Base-by-base conservation (phyloP, 1,140 invertebrate genomes). In the Phthorimaea operculella region DNA sequence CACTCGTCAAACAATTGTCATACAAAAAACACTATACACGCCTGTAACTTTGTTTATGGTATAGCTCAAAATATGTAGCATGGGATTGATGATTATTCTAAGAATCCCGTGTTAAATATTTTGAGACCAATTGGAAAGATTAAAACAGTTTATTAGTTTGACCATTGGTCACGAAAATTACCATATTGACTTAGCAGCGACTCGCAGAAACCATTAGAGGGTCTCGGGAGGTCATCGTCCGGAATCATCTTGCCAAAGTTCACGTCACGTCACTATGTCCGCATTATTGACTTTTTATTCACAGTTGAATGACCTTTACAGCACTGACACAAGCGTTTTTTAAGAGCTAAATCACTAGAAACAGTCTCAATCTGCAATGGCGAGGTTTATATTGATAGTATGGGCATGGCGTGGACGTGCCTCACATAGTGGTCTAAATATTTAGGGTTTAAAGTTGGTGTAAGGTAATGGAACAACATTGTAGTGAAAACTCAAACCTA, bases 161-260 rank as follows among this genome's bases (percentile, higher is more conserved):
- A 28, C 21, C 2, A 28, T 6, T 28, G 21, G 2, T 28, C 6
- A 28, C 21, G 6, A 2, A 28, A 52, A 66, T 76, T 79, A 79
- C 76, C 76, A 69, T 76, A 79, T 67, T 70, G 72, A 55, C 58
- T 70, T 15, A 79, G 59, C 15, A 79, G 64, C 7, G 58, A 33
- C 47, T 55, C 55, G 52, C 76, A 79, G 28, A 55, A 36, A 12
- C 28, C 16, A 33, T 15, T 21, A 18, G 52, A n/a, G n/a, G 36
- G 36, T 39, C 21, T 28, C 2, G 21, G 49, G 16, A 49, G 54
- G 12, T 56, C 54, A 34, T 42, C 33, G 4, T 39, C 33, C 49
- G 48, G 39, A 16, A 57, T 45, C 50, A 33, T 57, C 21, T 51
- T 44, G 17, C 9, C 7, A 39, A 39, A 39, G n/a, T 12, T 39